Percentiles rank a stretch among this genome's conserved stretches.
phyloP scores from a whole-genome alignment of 1,140 invertebrate species.

The Euura saliciscinereae region DNA sequence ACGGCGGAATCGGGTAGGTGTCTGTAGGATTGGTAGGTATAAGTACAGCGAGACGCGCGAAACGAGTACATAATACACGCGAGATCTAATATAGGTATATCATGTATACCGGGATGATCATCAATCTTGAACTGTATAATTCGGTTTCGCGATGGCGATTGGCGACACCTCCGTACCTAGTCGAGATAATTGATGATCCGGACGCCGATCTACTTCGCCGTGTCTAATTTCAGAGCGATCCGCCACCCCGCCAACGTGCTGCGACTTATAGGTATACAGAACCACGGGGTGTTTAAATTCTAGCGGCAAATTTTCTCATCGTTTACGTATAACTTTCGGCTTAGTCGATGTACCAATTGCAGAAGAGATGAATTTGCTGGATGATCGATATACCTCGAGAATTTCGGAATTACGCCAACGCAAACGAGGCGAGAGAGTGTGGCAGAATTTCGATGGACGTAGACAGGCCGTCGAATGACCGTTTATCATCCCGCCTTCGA shows the following conservation, averaged over 20 bases:
- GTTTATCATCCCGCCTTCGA: no score
- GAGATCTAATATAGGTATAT: background rate
- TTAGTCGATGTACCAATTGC: no score
- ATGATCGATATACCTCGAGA: no score
- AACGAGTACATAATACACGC: background rate
- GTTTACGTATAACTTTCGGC: no score
- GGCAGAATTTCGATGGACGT: no score
- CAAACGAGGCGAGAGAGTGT: no score
- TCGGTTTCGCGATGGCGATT: background rate
- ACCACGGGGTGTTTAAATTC: no score
- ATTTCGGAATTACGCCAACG: no score
- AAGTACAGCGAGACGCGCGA: background rate
- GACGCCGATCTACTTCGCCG: slow-evolving; percentile 52
- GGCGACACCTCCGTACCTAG: background rate
- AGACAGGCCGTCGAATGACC: no score
- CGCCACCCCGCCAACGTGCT: background rate
- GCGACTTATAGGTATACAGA: background rate
- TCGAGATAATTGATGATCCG: slow-evolving; percentile 57
- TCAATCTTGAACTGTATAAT: slow-evolving; percentile 3
- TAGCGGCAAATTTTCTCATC: no score
- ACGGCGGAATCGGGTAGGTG: background rate
- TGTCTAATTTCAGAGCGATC: slow-evolving; percentile 47
- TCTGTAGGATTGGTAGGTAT: background rate
- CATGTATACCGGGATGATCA: background rate
- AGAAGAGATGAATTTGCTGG: no score